phyloP scores from a whole-genome alignment of 2,797 vertebrate genomes.

The Numenius phaeopus region DNA sequence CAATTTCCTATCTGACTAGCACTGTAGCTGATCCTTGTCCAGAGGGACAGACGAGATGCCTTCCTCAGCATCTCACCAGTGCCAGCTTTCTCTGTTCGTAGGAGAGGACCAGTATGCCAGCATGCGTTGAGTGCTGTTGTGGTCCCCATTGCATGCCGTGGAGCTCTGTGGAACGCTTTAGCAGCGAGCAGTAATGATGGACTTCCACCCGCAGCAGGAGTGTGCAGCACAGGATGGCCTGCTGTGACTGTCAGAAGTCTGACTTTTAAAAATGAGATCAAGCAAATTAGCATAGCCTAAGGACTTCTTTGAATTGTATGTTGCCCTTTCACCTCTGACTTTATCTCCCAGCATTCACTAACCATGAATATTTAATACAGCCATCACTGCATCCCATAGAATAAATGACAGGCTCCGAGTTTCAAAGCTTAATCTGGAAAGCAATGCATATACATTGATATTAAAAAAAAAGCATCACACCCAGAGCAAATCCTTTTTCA shows the following conservation, averaged over 20 bases:
- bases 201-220: neutral
- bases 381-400: neutral
- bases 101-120: neutral
- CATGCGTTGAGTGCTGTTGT: fast-evolving
- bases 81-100: neutral
- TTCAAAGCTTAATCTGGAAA: conserved; percentile 41
- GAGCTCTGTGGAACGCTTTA: neutral
- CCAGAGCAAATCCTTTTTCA: conserved; percentile 54
- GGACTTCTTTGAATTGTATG: neutral
- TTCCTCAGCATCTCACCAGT: neutral
- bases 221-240: neutral
- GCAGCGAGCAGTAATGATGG: neutral
- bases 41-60: neutral
- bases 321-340: conserved; percentile 47
- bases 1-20: neutral
- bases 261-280: conserved; percentile 4
- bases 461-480: neutral
- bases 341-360: neutral
- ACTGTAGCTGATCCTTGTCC: neutral
- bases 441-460: neutral
- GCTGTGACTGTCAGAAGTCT: neutral
- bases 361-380: conserved; percentile 34
- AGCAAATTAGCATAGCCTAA: conserved; percentile 22
- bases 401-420: neutral
- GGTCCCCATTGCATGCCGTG: fast-evolving